Percentiles rank a stretch among this genome's conserved stretches.
Evolutionary conservation across 1,140 invertebrate species (phyloP).

Genomic region (Condylostylus longicornis): DNA sequence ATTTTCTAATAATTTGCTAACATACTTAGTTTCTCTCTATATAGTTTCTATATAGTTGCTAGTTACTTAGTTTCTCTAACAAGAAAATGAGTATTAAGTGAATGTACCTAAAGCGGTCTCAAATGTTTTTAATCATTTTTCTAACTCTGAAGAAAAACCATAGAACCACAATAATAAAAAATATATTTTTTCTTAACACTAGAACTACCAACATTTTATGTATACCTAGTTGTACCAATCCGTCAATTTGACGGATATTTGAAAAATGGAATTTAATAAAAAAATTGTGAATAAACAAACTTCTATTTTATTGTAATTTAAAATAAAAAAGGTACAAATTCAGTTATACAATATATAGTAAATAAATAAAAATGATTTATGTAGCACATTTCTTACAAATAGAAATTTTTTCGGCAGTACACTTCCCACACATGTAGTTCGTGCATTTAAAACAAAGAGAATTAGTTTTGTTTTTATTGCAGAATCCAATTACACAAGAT

Average conservation of each 20-base stretch:
- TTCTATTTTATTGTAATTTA: constrained; percentile 3
- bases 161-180: too few species aligned
- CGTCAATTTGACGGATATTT: constrained; percentile 1
- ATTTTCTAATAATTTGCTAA: too few species aligned
- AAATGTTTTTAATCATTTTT: too few species aligned
- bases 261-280: constrained; percentile 2
- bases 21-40: too few species aligned
- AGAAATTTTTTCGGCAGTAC: constrained; percentile 4
- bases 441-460: constrained; percentile 11
- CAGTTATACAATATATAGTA: constrained; percentile 1
- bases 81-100: too few species aligned
- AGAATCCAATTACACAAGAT: constrained; percentile 12
- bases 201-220: constrained; percentile 1
- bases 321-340: background rate
- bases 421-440: constrained; percentile 14
- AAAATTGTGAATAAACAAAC: constrained; percentile 2
- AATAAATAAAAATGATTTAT: background rate
- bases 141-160: too few species aligned
- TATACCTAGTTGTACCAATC: constrained; percentile 5
- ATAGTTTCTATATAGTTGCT: too few species aligned
- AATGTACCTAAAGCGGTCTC: too few species aligned
- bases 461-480: constrained; percentile 13
- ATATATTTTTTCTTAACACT: too few species aligned
- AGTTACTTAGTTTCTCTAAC: too few species aligned
- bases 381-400: constrained; percentile 9